Conservation (phyloP, 2,113 vertebrate species). For the Zosterops hypoxanthus region DNA sequence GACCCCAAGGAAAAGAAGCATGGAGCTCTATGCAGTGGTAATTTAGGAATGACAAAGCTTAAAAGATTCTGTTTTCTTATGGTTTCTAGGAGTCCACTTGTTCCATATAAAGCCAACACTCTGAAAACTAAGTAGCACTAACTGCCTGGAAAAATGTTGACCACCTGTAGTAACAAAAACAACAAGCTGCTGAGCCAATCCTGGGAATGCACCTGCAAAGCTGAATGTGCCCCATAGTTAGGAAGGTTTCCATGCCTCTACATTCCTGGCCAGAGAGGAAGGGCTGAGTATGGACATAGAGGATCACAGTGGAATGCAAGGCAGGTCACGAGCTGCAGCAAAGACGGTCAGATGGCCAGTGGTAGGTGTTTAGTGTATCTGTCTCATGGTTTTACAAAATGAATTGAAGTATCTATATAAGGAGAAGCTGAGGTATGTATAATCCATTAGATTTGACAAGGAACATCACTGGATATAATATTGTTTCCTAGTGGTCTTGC, state of each 20-base stretch:
- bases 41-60: neutral
- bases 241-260: neutral
- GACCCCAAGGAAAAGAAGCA: neutral
- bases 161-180: neutral
- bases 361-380: neutral
- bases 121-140: neutral
- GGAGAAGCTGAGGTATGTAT: neutral
- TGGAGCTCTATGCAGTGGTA: neutral
- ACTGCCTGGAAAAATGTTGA: neutral
- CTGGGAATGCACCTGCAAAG: neutral
- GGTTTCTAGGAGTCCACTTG: neutral
- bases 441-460: conserved; percentile 9
- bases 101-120: neutral
- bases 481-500: neutral
- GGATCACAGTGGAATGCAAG: neutral
- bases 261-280: neutral
- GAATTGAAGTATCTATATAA: conserved; percentile 14
- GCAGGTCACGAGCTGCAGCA: neutral
- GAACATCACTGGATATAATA: neutral
- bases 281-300: neutral
- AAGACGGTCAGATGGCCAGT: neutral
- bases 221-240: neutral
- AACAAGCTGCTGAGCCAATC: rapidly evolving
- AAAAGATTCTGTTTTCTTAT: neutral
- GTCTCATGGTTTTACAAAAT: neutral